A percentile compares a stretch with the other conserved stretches of the same genome.
Evolutionary conservation across 2,888 invertebrate species (phyloP).

Genomic region (Aethes cnicana): DNA sequence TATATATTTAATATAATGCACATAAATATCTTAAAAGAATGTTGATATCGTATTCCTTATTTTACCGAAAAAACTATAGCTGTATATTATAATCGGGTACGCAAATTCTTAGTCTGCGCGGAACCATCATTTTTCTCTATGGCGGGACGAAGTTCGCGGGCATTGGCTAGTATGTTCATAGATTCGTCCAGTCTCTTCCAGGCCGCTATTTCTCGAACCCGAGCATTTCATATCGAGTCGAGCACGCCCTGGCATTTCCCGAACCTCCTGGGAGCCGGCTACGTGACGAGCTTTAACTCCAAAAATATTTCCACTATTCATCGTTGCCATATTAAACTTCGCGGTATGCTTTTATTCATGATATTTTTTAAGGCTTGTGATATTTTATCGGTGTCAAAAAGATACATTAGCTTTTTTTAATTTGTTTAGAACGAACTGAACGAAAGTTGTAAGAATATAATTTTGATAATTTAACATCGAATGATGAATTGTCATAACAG

Average conservation of each 20-base stretch:
- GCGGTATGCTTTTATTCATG: slow-evolving; percentile 49
- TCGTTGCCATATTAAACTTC: slow-evolving; percentile 69
- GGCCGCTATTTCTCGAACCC: slow-evolving; percentile 35
- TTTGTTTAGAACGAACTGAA: too few species aligned
- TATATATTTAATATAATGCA: too few species aligned
- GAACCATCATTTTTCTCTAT: too few species aligned
- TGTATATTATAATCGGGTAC: too few species aligned
- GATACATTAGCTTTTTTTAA: neutral
- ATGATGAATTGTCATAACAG: too few species aligned
- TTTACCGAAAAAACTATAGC: too few species aligned
- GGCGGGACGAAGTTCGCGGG: too few species aligned
- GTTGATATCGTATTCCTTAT: too few species aligned
- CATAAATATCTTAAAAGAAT: too few species aligned
- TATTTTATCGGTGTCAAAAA: slow-evolving; percentile 3
- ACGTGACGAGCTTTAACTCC: slow-evolving; percentile 69
- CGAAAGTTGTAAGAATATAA: too few species aligned
- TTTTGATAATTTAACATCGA: too few species aligned
- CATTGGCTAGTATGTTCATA: slow-evolving; percentile 18
- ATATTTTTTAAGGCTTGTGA: slow-evolving; percentile 38
- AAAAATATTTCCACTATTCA: slow-evolving; percentile 77
- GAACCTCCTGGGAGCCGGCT: slow-evolving; percentile 57
- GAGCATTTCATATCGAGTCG: slow-evolving; percentile 71
- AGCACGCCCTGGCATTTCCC: slow-evolving; percentile 70
- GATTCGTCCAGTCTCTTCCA: slow-evolving; percentile 35
- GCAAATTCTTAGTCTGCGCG: too few species aligned